Conservation (phyloP, 1,140 invertebrate genomes). For the Lysiphlebus fabarum region DNA sequence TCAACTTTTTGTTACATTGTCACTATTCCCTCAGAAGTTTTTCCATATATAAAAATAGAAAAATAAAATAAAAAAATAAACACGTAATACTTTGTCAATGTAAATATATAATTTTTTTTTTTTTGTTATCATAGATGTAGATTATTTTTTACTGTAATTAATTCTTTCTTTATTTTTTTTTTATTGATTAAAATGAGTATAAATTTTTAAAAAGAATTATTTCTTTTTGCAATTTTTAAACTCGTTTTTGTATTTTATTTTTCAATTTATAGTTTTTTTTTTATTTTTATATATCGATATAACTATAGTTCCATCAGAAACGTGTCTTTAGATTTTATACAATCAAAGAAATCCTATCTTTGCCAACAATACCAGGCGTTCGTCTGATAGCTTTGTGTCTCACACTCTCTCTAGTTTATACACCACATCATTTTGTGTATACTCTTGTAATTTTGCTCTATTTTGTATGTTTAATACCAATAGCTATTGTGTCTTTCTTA, state of each 20-base stretch:
- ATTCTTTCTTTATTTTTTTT: neutral
- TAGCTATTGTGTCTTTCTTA: too few relatives aligned
- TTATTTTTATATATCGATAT: conserved; percentile 5
- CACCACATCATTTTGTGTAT: conserved; percentile 1
- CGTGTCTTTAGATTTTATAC: conserved; percentile 25
- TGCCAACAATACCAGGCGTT: conserved; percentile 33
- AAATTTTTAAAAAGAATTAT: too few relatives aligned
- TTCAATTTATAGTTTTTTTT: conserved; percentile 20
- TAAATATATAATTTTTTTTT: neutral
- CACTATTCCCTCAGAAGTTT: too few relatives aligned
- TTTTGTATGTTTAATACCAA: too few relatives aligned
- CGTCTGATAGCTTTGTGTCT: conserved; percentile 35
- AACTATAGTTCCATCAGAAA: conserved; percentile 8
- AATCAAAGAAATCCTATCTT: conserved; percentile 43
- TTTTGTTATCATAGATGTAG: neutral
- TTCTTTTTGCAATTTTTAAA: neutral
- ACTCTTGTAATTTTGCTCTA: too few relatives aligned
- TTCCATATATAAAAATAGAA: too few relatives aligned
- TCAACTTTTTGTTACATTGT: too few relatives aligned
- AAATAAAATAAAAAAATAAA: too few relatives aligned
- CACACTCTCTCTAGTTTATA: neutral
- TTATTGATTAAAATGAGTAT: too few relatives aligned
- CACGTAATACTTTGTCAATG: too few relatives aligned
- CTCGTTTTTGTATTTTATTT: conserved; percentile 17
- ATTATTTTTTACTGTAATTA: conserved; percentile 6